Evolutionary conservation across 2,797 vertebrate genomes (phyloP), one percentile per base, ranked within the genome.

Genomic region (Pseudochirops cupreus): DNA sequence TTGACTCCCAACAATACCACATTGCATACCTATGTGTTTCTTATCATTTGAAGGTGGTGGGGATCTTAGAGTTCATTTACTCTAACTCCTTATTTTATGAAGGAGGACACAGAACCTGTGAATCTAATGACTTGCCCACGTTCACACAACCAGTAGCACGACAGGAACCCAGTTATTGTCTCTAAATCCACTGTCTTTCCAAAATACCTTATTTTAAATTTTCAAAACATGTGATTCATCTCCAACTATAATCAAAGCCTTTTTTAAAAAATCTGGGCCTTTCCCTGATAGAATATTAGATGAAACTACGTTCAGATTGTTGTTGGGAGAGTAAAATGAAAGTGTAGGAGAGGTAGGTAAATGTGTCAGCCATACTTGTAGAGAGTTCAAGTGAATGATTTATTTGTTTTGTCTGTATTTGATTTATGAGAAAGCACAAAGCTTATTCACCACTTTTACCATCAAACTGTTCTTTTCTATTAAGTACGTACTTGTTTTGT

Each of bases 401-500:
- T 33, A 18, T 3, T 74, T 11, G 21, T 46, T 31, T 95, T 92
- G 13, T 91, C 33, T 96, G 3, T 28, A 0, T 16, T 91, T 16
- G 31, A 5, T 50, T 56, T 93, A 11, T 94, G 26, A 29, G 46
- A 95, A 56, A 82, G 9, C 2, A 5, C 96, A 95, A 97, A 39
- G n/a, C 55, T n/a, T 21, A 57, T 12, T 92, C n/a, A 95, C 58
- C 74, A 97, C 96, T 95, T 94, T 82, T 82, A 82, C 67, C n/a
- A 87, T 3, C 13, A 26, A 46, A 50, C 74, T 87, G 90, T 94
- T 87, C 33, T 92, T 95, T 91, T 94, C 52, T 92, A 1, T 95
- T 0, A 97, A 99, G 99, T 99, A 57, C 99, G 99, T 52, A 99
- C 99, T 14, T 99, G 99, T 97, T 99, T 99, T 74, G 99, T 99